A percentile compares a stretch with the other conserved stretches of the same genome.
phyloP scores from a whole-genome alignment of 2,888 invertebrate genomes.

The Drosophila colorata region DNA sequence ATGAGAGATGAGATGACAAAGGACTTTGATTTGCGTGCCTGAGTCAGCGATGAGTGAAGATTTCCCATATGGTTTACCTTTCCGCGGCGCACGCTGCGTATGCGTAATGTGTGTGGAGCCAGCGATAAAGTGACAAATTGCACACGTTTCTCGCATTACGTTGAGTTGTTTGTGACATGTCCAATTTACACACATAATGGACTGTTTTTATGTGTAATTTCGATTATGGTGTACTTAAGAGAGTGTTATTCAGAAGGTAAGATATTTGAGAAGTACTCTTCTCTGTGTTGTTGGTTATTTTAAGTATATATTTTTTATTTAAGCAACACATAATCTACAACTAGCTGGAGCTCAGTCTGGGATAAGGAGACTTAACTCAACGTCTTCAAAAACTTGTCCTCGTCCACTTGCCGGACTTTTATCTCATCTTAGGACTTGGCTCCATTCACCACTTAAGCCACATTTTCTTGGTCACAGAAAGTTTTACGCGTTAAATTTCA shows the following conservation, averaged over 20 bases:
- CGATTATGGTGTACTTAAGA: slow-evolving; percentile 1
- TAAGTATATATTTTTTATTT: neutral
- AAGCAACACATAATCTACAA: neutral
- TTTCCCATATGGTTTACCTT: slow-evolving; percentile 27
- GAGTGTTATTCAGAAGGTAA: neutral
- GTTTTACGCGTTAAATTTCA: slow-evolving; percentile 36
- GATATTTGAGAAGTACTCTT: neutral
- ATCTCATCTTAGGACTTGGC: neutral
- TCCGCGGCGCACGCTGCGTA: slow-evolving; percentile 23
- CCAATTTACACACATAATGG: slow-evolving; percentile 14
- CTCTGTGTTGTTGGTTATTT: neutral
- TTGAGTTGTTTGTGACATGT: slow-evolving; percentile 30
- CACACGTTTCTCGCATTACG: slow-evolving; percentile 41
- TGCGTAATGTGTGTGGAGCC: slow-evolving; percentile 15
- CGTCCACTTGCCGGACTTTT: slow-evolving; percentile 1
- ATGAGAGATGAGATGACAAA: slow-evolving; percentile 22
- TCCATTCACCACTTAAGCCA: slow-evolving; percentile 9
- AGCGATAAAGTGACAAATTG: slow-evolving; percentile 43
- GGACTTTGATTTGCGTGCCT: slow-evolving; percentile 42
- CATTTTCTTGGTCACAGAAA: slow-evolving; percentile 34
- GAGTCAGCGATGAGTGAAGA: neutral
- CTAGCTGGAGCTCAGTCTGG: neutral
- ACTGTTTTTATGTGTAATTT: slow-evolving; percentile 4
- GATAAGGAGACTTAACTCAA: neutral
- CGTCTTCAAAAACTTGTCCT: slow-evolving; percentile 7